Evolutionary conservation across 1,140 invertebrate genomes (phyloP).

Genomic region (Uloborus diversus): DNA sequence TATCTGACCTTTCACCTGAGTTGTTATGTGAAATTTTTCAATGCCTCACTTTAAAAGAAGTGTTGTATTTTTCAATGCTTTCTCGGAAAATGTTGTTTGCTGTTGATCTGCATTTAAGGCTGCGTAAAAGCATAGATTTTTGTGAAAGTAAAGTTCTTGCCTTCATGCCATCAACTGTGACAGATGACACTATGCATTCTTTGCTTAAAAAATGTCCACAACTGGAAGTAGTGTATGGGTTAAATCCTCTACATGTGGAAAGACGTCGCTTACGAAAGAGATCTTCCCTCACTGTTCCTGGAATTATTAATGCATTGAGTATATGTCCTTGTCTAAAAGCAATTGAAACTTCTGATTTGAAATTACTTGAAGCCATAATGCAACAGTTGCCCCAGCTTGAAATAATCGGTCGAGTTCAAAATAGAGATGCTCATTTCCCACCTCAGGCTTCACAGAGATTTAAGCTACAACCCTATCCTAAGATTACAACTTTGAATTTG

Average conservation of each 20-base stretch:
- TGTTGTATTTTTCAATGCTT: slow-evolving; percentile 26
- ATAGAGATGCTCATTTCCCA: slow-evolving; percentile 61
- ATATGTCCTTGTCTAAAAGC: slow-evolving; percentile 58
- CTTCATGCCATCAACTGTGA: slow-evolving; percentile 60
- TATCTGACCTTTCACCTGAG: slow-evolving; percentile 41
- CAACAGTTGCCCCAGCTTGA: slow-evolving; percentile 61
- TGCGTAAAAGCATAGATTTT: slow-evolving; percentile 42
- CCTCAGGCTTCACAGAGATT: slow-evolving; percentile 57
- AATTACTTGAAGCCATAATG: slow-evolving; percentile 62
- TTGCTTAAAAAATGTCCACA: slow-evolving; percentile 61
- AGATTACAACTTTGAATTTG: slow-evolving; percentile 61
- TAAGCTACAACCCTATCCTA: slow-evolving; percentile 59
- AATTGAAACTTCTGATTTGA: slow-evolving; percentile 62
- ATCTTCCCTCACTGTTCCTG: slow-evolving; percentile 60
- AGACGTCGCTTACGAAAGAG: slow-evolving; percentile 57
- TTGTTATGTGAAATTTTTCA: slow-evolving; percentile 45
- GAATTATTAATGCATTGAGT: slow-evolving; percentile 61
- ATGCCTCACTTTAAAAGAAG: slow-evolving; percentile 40
- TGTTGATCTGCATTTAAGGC: slow-evolving; percentile 29
- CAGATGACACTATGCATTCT: slow-evolving; percentile 58
- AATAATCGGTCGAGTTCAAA: slow-evolving; percentile 62
- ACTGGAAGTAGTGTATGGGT: slow-evolving; percentile 60
- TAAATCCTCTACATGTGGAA: slow-evolving; percentile 59
- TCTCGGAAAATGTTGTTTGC: slow-evolving; percentile 24
- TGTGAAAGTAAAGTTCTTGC: slow-evolving; percentile 48